Evolutionary conservation across 2,113 vertebrate species (phyloP), one percentile per base, ranked within the genome.

Genomic region (Pavo muticus): DNA sequence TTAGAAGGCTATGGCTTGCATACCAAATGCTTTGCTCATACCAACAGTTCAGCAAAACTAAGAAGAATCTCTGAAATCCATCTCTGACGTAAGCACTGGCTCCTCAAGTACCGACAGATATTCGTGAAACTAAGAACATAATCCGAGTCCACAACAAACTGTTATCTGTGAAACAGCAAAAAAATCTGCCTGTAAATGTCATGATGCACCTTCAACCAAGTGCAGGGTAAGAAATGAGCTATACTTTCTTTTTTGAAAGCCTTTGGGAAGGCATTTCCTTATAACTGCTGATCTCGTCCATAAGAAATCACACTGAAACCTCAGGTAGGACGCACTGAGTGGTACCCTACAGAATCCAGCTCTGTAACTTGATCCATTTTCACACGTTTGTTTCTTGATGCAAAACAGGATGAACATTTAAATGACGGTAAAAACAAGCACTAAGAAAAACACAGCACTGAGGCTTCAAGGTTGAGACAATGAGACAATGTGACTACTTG

Each of bases 21-120:
- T 69, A 88, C 57, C 68, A 84, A 88, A 93, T 70, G 48, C 68
- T 91, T 80, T 88, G 54, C 29, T 93, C 56, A 35, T 10, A 64
- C 50, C 80, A 94, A 88, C 61, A 81, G 72, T 30, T 75, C 72
- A 93, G 59, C 48, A 91, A 76, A 92, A 91, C n/a, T 86, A 29
- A 80, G 79, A 84, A 82, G 74, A 37, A 77, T 47, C 68, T 57
- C 71, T 86, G 68, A 93, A 96, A 92, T 75, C 67, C 87, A 92
- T 79, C 92, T 84, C 74, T 74, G 76, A 70, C 74, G 72, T 73
- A 91, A 1, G 0, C 0, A 0, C 32, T 52, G 67, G 37, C 57
- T 91, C 59, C 35, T 48, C 67, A 88, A 84, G 63, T 84, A 75
- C 6, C 1, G 11, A 75, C 65, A 92, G 91, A 89, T 17, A 79